These are phyloP conservation scores for Bolinopsis microptera DNA, from an alignment of 37 sponge, comb jelly and placozoan genomes.

Conservation along the genomic window DNA sequence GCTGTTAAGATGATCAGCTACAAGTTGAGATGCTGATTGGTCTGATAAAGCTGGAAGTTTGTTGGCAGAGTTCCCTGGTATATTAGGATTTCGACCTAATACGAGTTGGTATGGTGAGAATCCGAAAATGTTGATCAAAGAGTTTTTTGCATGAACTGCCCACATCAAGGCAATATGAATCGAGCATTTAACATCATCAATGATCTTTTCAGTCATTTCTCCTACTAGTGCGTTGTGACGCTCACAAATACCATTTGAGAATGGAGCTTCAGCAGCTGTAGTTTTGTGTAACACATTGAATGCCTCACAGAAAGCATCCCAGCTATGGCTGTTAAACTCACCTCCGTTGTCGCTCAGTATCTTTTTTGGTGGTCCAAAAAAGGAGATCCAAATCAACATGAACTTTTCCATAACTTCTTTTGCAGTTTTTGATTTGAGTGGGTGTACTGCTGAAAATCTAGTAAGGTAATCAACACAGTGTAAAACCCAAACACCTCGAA, in stretches of 20 bases:
- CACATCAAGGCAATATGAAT: background rate
- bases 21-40: background rate
- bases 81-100: background rate
- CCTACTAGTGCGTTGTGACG: background rate
- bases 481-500: background rate
- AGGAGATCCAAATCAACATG: background rate
- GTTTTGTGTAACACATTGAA: background rate
- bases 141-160: constrained; percentile 46
- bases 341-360: background rate
- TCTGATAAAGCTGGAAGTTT: constrained; percentile 9
- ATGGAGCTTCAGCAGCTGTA: constrained; percentile 12
- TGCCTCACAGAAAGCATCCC: background rate
- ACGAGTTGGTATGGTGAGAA: constrained; percentile 32
- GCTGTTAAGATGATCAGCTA: background rate
- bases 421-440: background rate
- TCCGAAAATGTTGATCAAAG: background rate
- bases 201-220: constrained; percentile 18
- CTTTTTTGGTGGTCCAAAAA: background rate
- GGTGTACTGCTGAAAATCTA: background rate
- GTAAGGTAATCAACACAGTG: constrained; percentile 21
- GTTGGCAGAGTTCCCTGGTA: background rate
- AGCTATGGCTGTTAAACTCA: background rate
- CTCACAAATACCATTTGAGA: constrained; percentile 6
- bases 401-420: constrained; percentile 29
- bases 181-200: background rate